Percentiles rank a stretch among this genome's conserved stretches.
phyloP scores from a whole-genome alignment of 1,140 invertebrate species.

The Odontomachus brunneus region DNA sequence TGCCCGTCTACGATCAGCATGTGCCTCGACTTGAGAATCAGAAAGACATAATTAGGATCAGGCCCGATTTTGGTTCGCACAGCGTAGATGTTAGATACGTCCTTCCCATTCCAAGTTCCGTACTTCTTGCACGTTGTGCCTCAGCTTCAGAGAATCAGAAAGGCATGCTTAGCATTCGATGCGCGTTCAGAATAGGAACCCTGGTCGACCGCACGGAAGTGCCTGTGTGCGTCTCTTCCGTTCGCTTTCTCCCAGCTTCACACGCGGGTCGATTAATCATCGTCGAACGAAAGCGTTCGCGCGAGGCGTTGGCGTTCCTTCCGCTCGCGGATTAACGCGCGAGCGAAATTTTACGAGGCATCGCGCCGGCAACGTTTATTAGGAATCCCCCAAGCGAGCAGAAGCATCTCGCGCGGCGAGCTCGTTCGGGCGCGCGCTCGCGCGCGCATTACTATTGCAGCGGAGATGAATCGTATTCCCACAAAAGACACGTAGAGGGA shows the following conservation, averaged over 20 bases:
- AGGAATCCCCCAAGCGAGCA: slow-evolving; percentile 69
- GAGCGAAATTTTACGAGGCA: slow-evolving; percentile 61
- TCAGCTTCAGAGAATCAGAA: too few relatives aligned
- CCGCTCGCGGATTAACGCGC: slow-evolving; percentile 63
- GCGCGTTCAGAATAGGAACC: too few relatives aligned
- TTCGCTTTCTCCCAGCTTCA: slow-evolving; percentile 42
- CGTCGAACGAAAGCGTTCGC: neutral
- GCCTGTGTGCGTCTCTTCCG: slow-evolving; percentile 32
- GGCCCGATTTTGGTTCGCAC: too few relatives aligned
- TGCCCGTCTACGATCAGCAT: too few relatives aligned
- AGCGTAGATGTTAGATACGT: too few relatives aligned
- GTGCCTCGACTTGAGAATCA: too few relatives aligned
- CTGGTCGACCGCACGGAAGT: neutral
- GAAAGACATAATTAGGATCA: too few relatives aligned
- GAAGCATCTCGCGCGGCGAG: slow-evolving; percentile 60
- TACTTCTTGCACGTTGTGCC: too few relatives aligned
- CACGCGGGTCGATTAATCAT: slow-evolving; percentile 42
- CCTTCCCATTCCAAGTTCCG: too few relatives aligned
- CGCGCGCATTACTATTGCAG: slow-evolving; percentile 71
- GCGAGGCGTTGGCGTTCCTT: slow-evolving; percentile 54
- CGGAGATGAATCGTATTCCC: slow-evolving; percentile 76
- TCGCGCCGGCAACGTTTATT: slow-evolving; percentile 65
- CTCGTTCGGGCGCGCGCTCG: slow-evolving; percentile 49
- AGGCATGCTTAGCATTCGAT: too few relatives aligned
- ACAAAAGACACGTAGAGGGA: slow-evolving; percentile 75